Evolutionary conservation across 2,113 vertebrate genomes (phyloP), one percentile per base, ranked within the genome.

Genomic region (Otis tarda): DNA sequence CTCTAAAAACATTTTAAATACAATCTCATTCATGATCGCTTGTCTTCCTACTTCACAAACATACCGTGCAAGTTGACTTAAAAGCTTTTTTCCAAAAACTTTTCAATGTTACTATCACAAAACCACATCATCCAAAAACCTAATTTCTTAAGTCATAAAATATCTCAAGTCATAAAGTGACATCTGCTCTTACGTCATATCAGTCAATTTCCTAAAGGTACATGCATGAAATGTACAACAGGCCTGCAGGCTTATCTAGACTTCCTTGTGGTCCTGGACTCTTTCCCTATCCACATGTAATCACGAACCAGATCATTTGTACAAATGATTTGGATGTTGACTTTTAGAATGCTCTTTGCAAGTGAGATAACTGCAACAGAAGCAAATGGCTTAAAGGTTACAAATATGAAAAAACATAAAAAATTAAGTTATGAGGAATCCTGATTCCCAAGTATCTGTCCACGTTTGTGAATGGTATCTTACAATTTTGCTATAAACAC

Each of bases 21-120:
- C n/a, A n/a, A n/a, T n/a, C n/a, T n/a, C n/a, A n/a, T n/a, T n/a
- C n/a, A n/a, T n/a, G n/a, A n/a, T n/a, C n/a, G n/a, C n/a, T n/a
- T n/a, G n/a, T n/a, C n/a, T n/a, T n/a, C n/a, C n/a, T 52, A 78
- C 35, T 81, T 81, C 25, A 70, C 14, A 77, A 86, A 70, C 11
- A 43, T 1, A 43, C 2, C 0, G 0, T 9, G 7, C 10, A 49
- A 10, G 45, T 88, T 88, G 45, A 57, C 21, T 33, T 31, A 33
- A 37, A 47, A 47, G 8, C 0, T 23, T 68, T 90, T 52, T 78
- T 52, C 1, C 21, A 33, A 64, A n/a, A 37, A 24, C 4, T 35
- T 41, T 39, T 78, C 8, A 25, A 41, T 20, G 14, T 49, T 64
- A 75, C 12, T 64, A 35, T 14, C 10, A 55, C 24, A 93, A 78